Evolutionary conservation across 1,140 invertebrate genomes (phyloP).

Genomic region (Pogonus chalceus): DNA sequence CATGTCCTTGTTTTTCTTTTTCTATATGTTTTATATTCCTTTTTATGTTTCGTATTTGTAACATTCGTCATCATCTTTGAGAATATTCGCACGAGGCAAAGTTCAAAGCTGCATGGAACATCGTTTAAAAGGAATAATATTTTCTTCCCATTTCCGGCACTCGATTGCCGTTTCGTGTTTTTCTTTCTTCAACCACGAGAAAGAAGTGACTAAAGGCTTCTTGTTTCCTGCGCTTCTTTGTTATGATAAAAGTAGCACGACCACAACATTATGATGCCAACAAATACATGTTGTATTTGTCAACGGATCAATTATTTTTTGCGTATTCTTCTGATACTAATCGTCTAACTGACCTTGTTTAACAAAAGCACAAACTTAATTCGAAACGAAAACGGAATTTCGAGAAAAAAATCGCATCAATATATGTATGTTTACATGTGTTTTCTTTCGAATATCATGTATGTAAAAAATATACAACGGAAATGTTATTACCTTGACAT

Average conservation of each 20-base stretch:
- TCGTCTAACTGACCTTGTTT: too few relatives aligned
- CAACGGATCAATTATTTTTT: not conserved
- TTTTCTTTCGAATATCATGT: too few relatives aligned
- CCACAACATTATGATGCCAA: not conserved
- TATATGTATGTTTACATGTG: too few relatives aligned
- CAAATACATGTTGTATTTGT: not conserved
- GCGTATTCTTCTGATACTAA: too few relatives aligned
- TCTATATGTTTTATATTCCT: not conserved
- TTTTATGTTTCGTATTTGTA: not conserved
- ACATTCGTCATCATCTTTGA: too few relatives aligned
- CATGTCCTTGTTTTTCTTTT: not conserved
- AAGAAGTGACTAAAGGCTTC: not conserved
- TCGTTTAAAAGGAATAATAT: slow-evolving; percentile 23
- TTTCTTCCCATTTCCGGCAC: slow-evolving; percentile 18
- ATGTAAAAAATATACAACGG: too few relatives aligned
- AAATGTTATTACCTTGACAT: too few relatives aligned
- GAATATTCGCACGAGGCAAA: slow-evolving; percentile 10
- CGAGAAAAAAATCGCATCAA: too few relatives aligned
- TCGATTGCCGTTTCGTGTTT: not conserved
- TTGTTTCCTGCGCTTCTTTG: not conserved
- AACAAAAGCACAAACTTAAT: too few relatives aligned
- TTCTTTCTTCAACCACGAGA: not conserved
- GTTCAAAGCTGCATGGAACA: slow-evolving; percentile 15
- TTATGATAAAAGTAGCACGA: not conserved
- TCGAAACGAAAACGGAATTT: too few relatives aligned